Base-by-base conservation (phyloP, 35 echinoderm and acorn worm species). In the Heliocidaris erythrogramma region DNA sequence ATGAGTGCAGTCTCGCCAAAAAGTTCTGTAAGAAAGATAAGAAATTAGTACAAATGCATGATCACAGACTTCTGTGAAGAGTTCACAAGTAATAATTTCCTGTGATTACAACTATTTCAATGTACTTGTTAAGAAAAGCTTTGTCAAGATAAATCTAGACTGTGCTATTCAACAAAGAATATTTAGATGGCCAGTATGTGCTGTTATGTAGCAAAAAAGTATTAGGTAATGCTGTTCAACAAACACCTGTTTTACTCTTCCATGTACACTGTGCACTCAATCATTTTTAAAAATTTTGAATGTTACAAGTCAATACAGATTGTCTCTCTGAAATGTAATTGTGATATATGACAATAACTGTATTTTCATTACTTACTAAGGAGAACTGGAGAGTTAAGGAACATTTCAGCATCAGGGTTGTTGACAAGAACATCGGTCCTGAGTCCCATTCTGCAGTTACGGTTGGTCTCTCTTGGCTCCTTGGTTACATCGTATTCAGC, bases 1-100 rank as follows among this genome's bases (percentile, higher is more conserved):
- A 92, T 92, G 49, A 92, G 90, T 48, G 90, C 90, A 92, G 90
- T 92, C 48, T 92, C 90, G 42, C 90, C 90, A 56, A 92, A 92
- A 30, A 92, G 49, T 56, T 53, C 90, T 92, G 49, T 56, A 56
- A 30, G 49, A 48, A 17, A 56, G 17, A 49, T 30, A 13, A 92
- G 14, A 92, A 88, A 88, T 30, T 13, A 32, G 31, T 88, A n/a
- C n/a, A n/a, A n/a, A n/a, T n/a, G n/a, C n/a, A n/a, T n/a, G 7
- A 88, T 3, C 31, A 88, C 8, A 86, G 9, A 86, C 2, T 53
- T 13, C 1, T 53, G 50, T 10, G 50, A 53, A 53, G 0, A 3
- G 1, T 53, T 53, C 13, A 53, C 50, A 53, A 53, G 50, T 53
- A 53, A 53, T 53, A 10, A 53, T 2, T 6, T 53, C 50, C 13